Evolutionary conservation across 2,797 vertebrate genomes (phyloP), one percentile per base, ranked within the genome.

Genomic region (Enteromius anoplus): DNA sequence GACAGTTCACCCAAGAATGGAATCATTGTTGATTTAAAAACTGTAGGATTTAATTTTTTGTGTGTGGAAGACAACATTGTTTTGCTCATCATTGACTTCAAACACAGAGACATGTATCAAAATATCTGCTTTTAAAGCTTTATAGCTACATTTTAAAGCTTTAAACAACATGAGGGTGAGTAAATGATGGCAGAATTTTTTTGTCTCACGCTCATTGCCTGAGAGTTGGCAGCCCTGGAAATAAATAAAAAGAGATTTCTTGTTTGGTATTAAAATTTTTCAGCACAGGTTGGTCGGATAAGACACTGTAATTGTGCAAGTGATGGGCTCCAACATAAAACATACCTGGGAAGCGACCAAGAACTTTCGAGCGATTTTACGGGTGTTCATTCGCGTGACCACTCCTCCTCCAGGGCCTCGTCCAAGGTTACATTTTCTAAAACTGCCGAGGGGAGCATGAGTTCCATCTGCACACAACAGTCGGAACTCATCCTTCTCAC

Each of bases 391-490:
- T 68, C 96, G 94, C 26, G 96, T 95, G 88, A 97, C 88, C 1
- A 95, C 77, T 5, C 91, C 93, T 0, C 89, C 93, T 70, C 96
- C 96, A 4, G 97, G 96, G 15, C 97, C 97, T 4, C 90, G 93
- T 23, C 97, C 97, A 84, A 98, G 91, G 82, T 97, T 96, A 86
- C 97, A 97, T 45, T 62, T 92, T 71, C 87, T 91, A 87, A 94
- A 96, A 15, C 94, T 88, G 1, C 86, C 90, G 72, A 98, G 92
- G 75, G 93, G 91, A 69, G 95, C 96, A 34, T 90, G 94, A 29
- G 95, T 93, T 7, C 97, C 96, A 40, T 97, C 94, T 21, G 95
- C 84, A 78, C 96, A 98, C 34, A 98, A 49, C 45, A 98, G 92
- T 23, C 92, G 94, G 89, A 95, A 96, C 5, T 92, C 89, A 29